Conservation (phyloP, 2,113 vertebrate species). For the Microcebus murinus region DNA sequence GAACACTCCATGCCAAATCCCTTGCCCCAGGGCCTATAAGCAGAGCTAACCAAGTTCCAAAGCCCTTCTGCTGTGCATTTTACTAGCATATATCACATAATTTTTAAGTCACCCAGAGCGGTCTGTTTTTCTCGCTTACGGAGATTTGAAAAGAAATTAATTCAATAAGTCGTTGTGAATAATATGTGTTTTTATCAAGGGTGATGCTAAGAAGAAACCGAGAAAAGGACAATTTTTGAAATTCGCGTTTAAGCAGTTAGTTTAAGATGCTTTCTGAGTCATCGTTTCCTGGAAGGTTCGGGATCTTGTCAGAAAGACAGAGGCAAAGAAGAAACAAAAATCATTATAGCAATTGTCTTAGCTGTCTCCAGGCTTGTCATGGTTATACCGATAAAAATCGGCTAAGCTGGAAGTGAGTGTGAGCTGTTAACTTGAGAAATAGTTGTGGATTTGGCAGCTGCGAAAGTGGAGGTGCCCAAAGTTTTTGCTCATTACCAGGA, state of each 20-base stretch:
- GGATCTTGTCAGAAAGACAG: slow-evolving; percentile 57
- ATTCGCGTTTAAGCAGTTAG: neutral
- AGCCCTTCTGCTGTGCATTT: fast-evolving
- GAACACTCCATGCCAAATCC: too few relatives aligned
- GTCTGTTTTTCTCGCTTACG: neutral
- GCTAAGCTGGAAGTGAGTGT: slow-evolving; percentile 72
- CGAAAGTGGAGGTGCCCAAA: slow-evolving; percentile 65
- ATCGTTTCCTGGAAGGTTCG: slow-evolving; percentile 61
- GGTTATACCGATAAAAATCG: slow-evolving; percentile 78
- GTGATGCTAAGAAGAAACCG: neutral
- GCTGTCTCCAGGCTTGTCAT: slow-evolving; percentile 73
- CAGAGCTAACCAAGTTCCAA: neutral
- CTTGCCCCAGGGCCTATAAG: neutral
- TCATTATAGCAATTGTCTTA: slow-evolving; percentile 77
- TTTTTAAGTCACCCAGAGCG: neutral
- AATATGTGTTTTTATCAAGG: neutral
- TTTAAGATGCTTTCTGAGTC: slow-evolving; percentile 34
- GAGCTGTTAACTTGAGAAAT: slow-evolving; percentile 79
- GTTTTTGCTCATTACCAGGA: slow-evolving; percentile 82
- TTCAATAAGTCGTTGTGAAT: neutral
- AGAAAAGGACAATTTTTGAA: neutral
- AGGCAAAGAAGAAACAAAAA: slow-evolving; percentile 74
- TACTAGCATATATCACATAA: fast-evolving
- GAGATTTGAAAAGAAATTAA: neutral
- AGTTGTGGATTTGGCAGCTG: slow-evolving; percentile 70